Percentiles rank a stretch among this genome's conserved stretches.
These are phyloP conservation scores for Neodontobutis hainanensis DNA, from an alignment of 2,113 vertebrate genomes.

Conservation along the genomic window DNA sequence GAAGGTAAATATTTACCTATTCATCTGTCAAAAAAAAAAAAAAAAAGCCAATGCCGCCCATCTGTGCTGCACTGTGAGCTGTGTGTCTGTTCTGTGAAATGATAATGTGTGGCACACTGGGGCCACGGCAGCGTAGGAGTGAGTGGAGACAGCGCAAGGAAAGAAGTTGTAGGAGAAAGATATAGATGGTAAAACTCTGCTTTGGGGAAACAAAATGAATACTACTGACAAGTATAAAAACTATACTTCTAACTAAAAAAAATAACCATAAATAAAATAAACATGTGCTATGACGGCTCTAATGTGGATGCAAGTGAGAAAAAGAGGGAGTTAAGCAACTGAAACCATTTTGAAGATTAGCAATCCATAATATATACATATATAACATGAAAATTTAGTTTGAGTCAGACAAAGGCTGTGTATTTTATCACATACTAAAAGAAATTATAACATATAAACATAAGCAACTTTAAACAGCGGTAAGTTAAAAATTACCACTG, in stretches of 20 bases:
- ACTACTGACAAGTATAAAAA: slow-evolving; percentile 26
- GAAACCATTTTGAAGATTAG: slow-evolving; percentile 40
- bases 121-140: slow-evolving; percentile 49
- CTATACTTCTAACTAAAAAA: neutral
- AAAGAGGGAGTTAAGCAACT: slow-evolving; percentile 22
- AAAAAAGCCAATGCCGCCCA: slow-evolving; percentile 58
- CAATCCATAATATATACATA: slow-evolving; percentile 14
- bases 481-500: neutral
- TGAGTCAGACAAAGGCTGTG: slow-evolving; percentile 15
- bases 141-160: slow-evolving; percentile 42
- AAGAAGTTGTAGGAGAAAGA: slow-evolving; percentile 33
- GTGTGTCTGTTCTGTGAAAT: slow-evolving; percentile 61
- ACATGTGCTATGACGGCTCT: slow-evolving; percentile 25
- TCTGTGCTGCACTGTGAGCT: slow-evolving; percentile 56
- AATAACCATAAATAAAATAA: slow-evolving; percentile 28
- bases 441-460: no score
- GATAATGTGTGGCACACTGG: slow-evolving; percentile 51
- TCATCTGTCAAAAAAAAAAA: slow-evolving; percentile 57
- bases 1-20: slow-evolving; percentile 74
- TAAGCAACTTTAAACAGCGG: no score
- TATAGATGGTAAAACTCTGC: slow-evolving; percentile 8
- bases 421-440: neutral
- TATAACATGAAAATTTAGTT: slow-evolving; percentile 36
- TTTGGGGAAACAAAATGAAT: slow-evolving; percentile 32
- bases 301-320: slow-evolving; percentile 13